phyloP scores from a whole-genome alignment of 64 coral and sea anemone genomes.

The Pocillopora verrucosa region DNA sequence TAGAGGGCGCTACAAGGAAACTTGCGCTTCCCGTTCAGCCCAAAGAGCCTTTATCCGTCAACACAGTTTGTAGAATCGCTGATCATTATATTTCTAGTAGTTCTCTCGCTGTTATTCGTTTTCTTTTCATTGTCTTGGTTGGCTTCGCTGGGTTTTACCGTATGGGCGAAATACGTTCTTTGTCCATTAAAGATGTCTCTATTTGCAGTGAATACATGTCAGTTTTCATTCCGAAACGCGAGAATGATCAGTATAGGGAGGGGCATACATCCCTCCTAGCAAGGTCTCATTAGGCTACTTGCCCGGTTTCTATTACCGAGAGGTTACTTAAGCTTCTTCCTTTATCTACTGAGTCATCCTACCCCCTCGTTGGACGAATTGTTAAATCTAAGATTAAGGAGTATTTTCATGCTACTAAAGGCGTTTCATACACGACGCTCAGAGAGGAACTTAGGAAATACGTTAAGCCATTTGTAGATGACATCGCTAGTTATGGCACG shows the following conservation, averaged over 20 bases:
- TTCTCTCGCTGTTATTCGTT: constrained; percentile 56
- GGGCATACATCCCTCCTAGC: constrained; percentile 29
- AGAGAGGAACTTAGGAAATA: too few relatives aligned
- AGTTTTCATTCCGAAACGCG: constrained; percentile 30
- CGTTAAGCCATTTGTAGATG: too few relatives aligned
- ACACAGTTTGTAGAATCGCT: not conserved
- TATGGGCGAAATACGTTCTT: constrained; percentile 28
- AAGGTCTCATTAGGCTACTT: constrained; percentile 50
- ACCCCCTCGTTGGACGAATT: too few relatives aligned
- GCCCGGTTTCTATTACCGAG: constrained; percentile 57
- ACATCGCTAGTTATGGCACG: too few relatives aligned
- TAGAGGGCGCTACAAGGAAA: too few relatives aligned
- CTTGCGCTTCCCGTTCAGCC: too few relatives aligned
- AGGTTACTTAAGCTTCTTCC: not conserved
- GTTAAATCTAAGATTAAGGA: too few relatives aligned
- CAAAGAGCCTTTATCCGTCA: not conserved
- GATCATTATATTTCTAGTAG: constrained; percentile 9
- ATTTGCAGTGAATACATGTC: too few relatives aligned
- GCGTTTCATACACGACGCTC: too few relatives aligned
- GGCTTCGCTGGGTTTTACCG: constrained; percentile 65
- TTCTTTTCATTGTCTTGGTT: constrained; percentile 77
- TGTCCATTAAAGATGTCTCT: constrained; percentile 38
- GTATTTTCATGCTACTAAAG: too few relatives aligned
- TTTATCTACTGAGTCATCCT: too few relatives aligned
- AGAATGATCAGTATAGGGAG: constrained; percentile 63